Conservation (phyloP, 2,888 invertebrate species). For the Chalcosyrphus nemorum region DNA sequence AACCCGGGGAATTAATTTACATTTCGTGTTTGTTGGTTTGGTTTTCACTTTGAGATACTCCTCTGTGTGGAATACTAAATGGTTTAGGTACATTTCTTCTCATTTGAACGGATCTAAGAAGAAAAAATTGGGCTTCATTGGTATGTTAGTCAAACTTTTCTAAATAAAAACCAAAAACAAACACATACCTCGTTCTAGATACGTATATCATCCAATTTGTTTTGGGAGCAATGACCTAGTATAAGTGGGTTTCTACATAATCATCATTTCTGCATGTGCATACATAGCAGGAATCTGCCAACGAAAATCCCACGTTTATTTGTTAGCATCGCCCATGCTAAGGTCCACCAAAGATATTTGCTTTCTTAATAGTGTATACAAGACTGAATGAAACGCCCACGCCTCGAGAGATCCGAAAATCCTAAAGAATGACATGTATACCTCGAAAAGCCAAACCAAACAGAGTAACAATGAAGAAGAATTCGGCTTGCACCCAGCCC, state of each 20-base stretch:
- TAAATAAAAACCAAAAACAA: background rate
- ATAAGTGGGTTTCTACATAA: conserved; percentile 32
- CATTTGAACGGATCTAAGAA: background rate
- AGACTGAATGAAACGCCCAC: conserved; percentile 64
- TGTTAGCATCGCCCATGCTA: conserved; percentile 63
- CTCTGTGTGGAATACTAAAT: conserved; percentile 34
- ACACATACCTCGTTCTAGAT: too few relatives aligned
- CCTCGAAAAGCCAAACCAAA: conserved; percentile 16
- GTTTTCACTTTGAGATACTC: background rate
- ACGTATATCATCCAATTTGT: too few relatives aligned
- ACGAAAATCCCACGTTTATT: conserved; percentile 66
- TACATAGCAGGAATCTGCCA: conserved; percentile 54
- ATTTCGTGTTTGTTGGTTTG: conserved; percentile 9
- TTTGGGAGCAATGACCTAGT: conserved; percentile 34
- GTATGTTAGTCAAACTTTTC: conserved; percentile 1
- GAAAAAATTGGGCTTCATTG: background rate
- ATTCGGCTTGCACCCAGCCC: conserved; percentile 49
- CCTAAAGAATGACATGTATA: conserved; percentile 17
- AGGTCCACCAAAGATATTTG: conserved; percentile 60
- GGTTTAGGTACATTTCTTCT: background rate
- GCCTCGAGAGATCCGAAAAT: conserved; percentile 20
- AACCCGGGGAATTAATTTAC: conserved; percentile 24
- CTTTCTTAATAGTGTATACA: conserved; percentile 44
- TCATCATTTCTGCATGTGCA: conserved; percentile 28
- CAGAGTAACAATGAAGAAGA: conserved; percentile 38